Evolutionary conservation across 2,797 vertebrate genomes (phyloP).

Genomic region (Lagocephalus sceleratus): DNA sequence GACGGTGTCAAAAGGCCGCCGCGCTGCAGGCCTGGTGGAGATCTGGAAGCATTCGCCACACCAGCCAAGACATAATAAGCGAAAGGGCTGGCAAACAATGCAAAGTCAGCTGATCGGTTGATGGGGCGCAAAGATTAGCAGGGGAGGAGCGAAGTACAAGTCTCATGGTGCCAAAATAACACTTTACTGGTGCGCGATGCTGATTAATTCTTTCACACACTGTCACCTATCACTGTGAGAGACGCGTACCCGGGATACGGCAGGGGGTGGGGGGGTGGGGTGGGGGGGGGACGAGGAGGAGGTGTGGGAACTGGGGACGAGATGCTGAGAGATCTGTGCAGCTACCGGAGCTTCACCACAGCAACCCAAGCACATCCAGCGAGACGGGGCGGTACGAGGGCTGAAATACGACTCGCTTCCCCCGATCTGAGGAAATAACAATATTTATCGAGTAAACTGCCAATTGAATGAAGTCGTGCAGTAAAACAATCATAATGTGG

Average conservation of each 20-base stretch:
- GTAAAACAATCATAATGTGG: constrained; percentile 5
- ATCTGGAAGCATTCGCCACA: constrained; percentile 30
- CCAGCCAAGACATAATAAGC: constrained; percentile 6
- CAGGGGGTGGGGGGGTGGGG: constrained; percentile 5
- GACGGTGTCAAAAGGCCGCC: constrained; percentile 27
- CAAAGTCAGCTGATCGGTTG: constrained; percentile 5
- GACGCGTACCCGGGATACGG: constrained; percentile 19
- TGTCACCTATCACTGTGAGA: constrained; percentile 13
- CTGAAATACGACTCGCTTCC: neutral
- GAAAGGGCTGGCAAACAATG: neutral
- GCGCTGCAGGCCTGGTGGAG: constrained; percentile 16
- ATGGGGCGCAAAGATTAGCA: constrained; percentile 2
- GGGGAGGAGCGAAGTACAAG: neutral
- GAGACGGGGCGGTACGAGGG: neutral
- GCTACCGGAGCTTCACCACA: constrained; percentile 25
- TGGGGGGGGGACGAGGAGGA: neutral
- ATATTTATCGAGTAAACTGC: too few relatives aligned
- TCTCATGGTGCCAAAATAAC: neutral
- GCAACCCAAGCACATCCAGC: constrained; percentile 23
- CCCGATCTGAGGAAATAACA: too few relatives aligned
- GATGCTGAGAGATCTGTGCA: constrained; percentile 13
- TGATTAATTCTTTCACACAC: constrained; percentile 10
- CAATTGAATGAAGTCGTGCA: neutral
- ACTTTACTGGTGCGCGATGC: neutral
- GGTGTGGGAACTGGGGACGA: constrained; percentile 10